Evolutionary conservation across 2,113 vertebrate species (phyloP).

Genomic region (Passerina amoena): DNA sequence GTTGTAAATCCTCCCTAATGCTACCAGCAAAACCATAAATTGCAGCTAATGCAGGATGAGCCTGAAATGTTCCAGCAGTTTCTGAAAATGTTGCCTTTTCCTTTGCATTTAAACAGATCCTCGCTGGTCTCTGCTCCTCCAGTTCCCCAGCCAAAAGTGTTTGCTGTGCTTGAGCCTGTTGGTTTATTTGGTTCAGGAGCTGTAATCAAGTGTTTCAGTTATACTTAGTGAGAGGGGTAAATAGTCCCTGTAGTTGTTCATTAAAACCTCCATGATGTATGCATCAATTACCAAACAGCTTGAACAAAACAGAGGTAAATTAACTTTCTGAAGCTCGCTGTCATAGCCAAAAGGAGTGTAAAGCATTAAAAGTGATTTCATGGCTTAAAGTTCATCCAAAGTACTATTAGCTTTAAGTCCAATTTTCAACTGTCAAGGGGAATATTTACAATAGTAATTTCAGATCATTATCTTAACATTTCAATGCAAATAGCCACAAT

Average conservation of each 20-base stretch:
- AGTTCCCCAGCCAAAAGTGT: background rate
- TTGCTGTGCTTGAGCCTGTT: slow-evolving; percentile 14
- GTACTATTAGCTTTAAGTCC: slow-evolving; percentile 79
- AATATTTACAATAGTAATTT: slow-evolving; percentile 83
- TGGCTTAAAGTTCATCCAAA: slow-evolving; percentile 80
- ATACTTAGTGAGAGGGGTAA: slow-evolving; percentile 75
- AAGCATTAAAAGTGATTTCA: slow-evolving; percentile 73
- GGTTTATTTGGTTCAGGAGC: slow-evolving; percentile 52
- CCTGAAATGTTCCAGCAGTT: background rate
- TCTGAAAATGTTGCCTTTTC: slow-evolving; percentile 49
- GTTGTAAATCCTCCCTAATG: slow-evolving; percentile 28
- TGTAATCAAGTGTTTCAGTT: slow-evolving; percentile 71
- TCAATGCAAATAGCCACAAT: slow-evolving; percentile 82
- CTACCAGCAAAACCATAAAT: slow-evolving; percentile 51
- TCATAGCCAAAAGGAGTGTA: slow-evolving; percentile 74
- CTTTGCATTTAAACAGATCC: slow-evolving; percentile 6
- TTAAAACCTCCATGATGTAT: slow-evolving; percentile 76
- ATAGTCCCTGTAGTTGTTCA: slow-evolving; percentile 76
- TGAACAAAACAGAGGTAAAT: slow-evolving; percentile 80
- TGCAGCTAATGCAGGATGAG: slow-evolving; percentile 48
- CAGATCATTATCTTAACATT: slow-evolving; percentile 82
- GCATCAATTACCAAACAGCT: slow-evolving; percentile 80
- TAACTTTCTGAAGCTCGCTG: slow-evolving; percentile 72
- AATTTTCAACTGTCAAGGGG: slow-evolving; percentile 80
- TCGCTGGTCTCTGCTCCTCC: background rate